Evolutionary conservation across 1,140 invertebrate species (phyloP).

Genomic region (Anoplolepis gracilipes): DNA sequence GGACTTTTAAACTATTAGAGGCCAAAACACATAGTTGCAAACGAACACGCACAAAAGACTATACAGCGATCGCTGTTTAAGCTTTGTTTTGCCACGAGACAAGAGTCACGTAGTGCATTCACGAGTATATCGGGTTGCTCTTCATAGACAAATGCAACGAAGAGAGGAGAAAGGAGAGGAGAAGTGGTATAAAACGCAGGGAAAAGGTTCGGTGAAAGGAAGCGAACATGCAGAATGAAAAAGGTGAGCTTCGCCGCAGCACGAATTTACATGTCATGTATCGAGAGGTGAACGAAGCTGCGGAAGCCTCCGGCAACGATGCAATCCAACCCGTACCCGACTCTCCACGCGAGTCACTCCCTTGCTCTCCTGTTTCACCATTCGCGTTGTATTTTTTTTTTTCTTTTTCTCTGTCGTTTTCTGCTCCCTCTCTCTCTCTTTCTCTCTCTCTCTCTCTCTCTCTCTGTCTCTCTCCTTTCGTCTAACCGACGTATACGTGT

Average conservation of each 20-base stretch:
- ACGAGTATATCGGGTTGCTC: conserved; percentile 30
- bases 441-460: background rate
- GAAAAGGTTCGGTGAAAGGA: conserved; percentile 26
- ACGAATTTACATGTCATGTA: conserved; percentile 70
- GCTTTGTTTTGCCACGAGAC: conserved; percentile 37
- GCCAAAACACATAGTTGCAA: background rate
- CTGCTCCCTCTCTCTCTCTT: background rate
- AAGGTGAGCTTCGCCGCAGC: conserved; percentile 34
- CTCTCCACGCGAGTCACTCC: conserved; percentile 5
- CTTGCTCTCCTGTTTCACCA: conserved; percentile 3
- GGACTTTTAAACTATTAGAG: conserved; percentile 14
- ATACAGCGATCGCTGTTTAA: conserved; percentile 47
- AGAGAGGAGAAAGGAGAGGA: background rate
- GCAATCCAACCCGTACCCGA: conserved; percentile 44
- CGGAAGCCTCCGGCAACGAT: conserved; percentile 51
- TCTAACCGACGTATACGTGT: conserved; percentile 56
- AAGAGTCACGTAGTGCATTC: conserved; percentile 53
- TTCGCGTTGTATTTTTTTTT: too few species aligned
- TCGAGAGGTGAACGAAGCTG: conserved; percentile 58
- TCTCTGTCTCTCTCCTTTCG: background rate
- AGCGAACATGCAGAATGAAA: conserved; percentile 58
- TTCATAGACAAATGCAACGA: background rate
- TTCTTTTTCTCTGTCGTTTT: too few species aligned
- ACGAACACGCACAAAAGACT: conserved; percentile 10
- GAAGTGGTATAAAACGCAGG: conserved; percentile 12